These are phyloP conservation scores for Pogonus chalceus DNA, from an alignment of 1,140 invertebrate genomes.

Conservation along the genomic window DNA sequence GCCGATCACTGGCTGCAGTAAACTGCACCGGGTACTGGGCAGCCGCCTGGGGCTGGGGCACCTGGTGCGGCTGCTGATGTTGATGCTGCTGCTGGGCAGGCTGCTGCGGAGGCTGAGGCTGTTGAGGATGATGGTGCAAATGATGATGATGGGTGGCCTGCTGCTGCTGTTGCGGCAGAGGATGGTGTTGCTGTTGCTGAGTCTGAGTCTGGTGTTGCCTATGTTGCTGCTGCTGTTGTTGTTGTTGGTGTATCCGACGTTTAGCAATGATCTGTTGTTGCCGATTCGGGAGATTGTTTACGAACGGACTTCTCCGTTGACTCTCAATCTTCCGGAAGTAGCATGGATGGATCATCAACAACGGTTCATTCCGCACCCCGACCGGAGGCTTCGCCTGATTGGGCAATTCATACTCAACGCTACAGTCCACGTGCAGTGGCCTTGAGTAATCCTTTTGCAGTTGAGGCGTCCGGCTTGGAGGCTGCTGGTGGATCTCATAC, in stretches of 20 bases:
- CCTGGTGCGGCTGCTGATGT: constrained; percentile 26
- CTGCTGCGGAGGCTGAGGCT: constrained; percentile 28
- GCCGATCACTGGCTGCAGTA: constrained; percentile 16
- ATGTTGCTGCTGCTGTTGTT: constrained; percentile 24
- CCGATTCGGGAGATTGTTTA: constrained; percentile 53
- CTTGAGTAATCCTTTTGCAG: constrained; percentile 62
- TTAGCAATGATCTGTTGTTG: constrained; percentile 14
- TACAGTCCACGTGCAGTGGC: constrained; percentile 72
- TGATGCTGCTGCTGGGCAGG: constrained; percentile 24
- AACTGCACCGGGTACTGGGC: constrained; percentile 35
- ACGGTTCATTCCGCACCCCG: constrained; percentile 60
- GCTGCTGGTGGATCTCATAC: constrained; percentile 27
- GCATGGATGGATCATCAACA: constrained; percentile 77
- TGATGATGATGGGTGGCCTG: constrained; percentile 18
- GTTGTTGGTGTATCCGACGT: constrained; percentile 25
- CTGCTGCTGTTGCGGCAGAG: constrained; percentile 23
- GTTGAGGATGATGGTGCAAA: constrained; percentile 21
- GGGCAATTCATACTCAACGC: constrained; percentile 74
- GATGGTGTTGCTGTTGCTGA: background rate
- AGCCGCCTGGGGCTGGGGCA: constrained; percentile 31
- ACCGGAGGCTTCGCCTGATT: constrained; percentile 70
- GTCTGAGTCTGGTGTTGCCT: constrained; percentile 24
- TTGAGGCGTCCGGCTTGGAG: constrained; percentile 25
- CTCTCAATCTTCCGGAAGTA: constrained; percentile 71
- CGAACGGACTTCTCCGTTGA: constrained; percentile 62